A percentile compares a stretch with the other conserved stretches of the same genome.
Conservation (phyloP, 2,888 invertebrate genomes). For the Agrotis clavis region DNA sequence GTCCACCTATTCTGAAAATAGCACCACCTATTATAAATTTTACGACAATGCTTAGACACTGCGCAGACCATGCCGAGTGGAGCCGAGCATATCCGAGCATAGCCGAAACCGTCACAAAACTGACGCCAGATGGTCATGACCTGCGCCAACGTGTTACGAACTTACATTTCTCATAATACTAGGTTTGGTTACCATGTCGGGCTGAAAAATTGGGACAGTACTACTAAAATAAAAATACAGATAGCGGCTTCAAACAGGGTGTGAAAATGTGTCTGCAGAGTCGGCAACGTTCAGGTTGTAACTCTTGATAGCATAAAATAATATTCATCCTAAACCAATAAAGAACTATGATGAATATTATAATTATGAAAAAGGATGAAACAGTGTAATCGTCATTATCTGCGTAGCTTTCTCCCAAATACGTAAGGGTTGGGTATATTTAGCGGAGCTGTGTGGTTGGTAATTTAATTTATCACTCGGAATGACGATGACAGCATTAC, state of each 20-base stretch:
- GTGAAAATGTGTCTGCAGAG: too few relatives aligned
- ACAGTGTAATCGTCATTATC: too few relatives aligned
- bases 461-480: neutral
- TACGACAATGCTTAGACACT: conserved; percentile 65
- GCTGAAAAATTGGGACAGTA: conserved; percentile 24
- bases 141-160: conserved; percentile 78
- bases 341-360: too few relatives aligned
- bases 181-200: conserved; percentile 44
- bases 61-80: conserved; percentile 56
- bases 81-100: conserved; percentile 41
- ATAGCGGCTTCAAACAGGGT: too few relatives aligned
- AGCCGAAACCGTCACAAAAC: conserved; percentile 56
- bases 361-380: too few relatives aligned
- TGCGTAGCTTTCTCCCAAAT: too few relatives aligned
- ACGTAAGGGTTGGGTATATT: too few relatives aligned
- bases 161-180: conserved; percentile 70
- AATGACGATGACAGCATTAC: neutral
- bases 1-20: conserved; percentile 55
- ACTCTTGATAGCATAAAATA: too few relatives aligned
- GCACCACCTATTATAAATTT: conserved; percentile 53
- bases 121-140: conserved; percentile 83
- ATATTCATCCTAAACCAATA: too few relatives aligned
- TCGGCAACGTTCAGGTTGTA: too few relatives aligned
- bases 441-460: too few relatives aligned
- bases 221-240: neutral